Percentiles rank a stretch among this genome's conserved stretches.
phyloP scores from a whole-genome alignment of 2,797 vertebrate genomes.

The Aulostomus chinensis region DNA sequence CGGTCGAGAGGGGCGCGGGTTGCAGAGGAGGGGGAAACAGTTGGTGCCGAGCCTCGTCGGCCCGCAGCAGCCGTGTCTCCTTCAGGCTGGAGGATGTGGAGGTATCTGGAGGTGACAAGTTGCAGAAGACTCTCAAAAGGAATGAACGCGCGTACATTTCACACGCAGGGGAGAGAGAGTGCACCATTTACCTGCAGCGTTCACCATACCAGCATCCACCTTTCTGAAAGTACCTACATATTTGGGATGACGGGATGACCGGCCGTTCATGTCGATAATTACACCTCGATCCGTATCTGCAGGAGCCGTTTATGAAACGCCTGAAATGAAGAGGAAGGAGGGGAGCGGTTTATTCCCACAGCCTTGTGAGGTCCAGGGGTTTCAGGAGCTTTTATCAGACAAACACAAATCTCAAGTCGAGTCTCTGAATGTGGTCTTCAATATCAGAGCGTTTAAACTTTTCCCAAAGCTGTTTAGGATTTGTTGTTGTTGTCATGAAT shows the following conservation, averaged over 20 bases:
- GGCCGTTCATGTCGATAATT: conserved; percentile 76
- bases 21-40: conserved; percentile 27
- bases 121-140: no score
- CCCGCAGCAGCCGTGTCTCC: conserved; percentile 25
- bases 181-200: conserved; percentile 85
- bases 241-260: conserved; percentile 48
- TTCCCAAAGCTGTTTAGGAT: no score
- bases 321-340: conserved; percentile 55
- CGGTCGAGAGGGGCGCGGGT: conserved; percentile 8
- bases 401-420: no score
- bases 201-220: conserved; percentile 86
- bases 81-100: conserved; percentile 62
- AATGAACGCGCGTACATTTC: no score
- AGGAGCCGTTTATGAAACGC: conserved; percentile 78
- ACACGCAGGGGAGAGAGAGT: no score
- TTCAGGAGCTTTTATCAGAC: no score
- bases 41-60: conserved; percentile 53
- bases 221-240: conserved; percentile 87
- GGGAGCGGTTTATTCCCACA: no score
- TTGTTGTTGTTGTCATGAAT: no score
- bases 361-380: no score
- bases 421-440: no score
- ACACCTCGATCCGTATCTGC: conserved; percentile 77
- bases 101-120: conserved; percentile 71
- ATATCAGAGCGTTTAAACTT: no score